These are phyloP conservation scores for Martes martes DNA, from an alignment of 2,113 vertebrate species.

Conservation along the genomic window DNA sequence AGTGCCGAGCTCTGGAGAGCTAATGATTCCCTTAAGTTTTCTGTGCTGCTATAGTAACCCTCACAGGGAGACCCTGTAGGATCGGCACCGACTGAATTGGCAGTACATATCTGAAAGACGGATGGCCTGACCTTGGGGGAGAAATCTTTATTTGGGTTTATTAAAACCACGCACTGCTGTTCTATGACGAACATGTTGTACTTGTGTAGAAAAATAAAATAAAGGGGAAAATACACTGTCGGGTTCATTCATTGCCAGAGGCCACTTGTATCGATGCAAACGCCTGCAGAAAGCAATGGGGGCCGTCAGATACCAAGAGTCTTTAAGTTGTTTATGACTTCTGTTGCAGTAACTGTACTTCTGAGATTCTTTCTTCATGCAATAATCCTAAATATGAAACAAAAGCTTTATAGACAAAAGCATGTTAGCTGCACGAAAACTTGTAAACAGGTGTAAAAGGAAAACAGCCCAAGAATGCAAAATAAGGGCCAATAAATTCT, in stretches of 20 bases:
- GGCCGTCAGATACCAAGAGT: not conserved
- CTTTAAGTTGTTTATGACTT: slow-evolving; percentile 13
- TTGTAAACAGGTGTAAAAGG: not conserved
- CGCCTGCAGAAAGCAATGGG: not conserved
- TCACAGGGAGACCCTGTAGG: not conserved
- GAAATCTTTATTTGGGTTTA: slow-evolving; percentile 41
- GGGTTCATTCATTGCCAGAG: not conserved
- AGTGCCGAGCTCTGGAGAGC: not conserved
- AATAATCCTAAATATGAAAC: not conserved
- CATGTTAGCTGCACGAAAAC: not conserved
- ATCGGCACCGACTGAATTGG: not conserved
- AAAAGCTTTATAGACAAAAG: not conserved
- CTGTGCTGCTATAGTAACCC: not conserved
- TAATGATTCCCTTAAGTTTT: not conserved
- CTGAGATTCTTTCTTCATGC: not conserved
- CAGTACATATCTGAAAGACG: not conserved
- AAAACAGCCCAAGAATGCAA: not conserved
- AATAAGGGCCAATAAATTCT: not conserved
- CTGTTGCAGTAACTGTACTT: not conserved
- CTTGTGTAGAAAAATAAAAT: not conserved
- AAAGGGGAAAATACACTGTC: not conserved
- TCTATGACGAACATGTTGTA: not conserved
- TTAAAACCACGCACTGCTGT: not conserved
- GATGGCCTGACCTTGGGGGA: not conserved
- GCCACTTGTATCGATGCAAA: not conserved